Evolutionary conservation across 2,797 vertebrate species (phyloP), one percentile per base, ranked within the genome.

Genomic region (Fratercula arctica): DNA sequence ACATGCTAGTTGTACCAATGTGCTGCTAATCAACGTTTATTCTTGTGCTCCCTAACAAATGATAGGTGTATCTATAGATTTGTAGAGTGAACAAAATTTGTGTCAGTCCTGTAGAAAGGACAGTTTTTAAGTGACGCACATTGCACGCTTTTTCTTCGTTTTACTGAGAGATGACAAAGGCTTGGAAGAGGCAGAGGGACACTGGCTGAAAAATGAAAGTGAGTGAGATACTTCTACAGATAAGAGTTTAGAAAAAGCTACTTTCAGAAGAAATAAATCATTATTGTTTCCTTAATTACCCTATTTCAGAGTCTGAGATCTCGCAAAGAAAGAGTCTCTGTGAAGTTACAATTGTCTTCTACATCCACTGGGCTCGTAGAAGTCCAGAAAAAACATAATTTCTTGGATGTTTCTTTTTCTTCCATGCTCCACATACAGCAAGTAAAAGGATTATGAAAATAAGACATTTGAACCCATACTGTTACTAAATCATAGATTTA

Each of bases 1-100:
- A 39, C 35, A 48, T 78, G 57, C 18, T 75, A 84, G 78, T 78
- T 93, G 28, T 48, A 51, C 28, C 57, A 66, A 31, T 7, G 14
- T 92, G 31, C 28, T 70, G 64, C 35, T 85, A 90, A 87, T 89
- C 93, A 85, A 82, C 31, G 51, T 79, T 85, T 68, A 53, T 72
- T 74, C 39, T 75, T 53, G 23, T 60, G 18, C 13, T 64, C 26
- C 59, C 39, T 54, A 41, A 73, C 51, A 85, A 61, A 48, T 79
- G 29, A 50, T 64, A 35, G 9, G 6, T 85, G 16, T 66, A 31
- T 24, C 25, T 70, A 17, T n/a, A 54, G 28, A 43, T 57, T 80
- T 64, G 48, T 29, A 46, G 31, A 74, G 13, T 39, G 37, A 67
- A 5, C 77, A 72, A 41, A 59, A 74, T 69, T 57, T 76, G 25